Conservation (phyloP, 1,140 invertebrate genomes). For the Drosophila sulfurigaster region DNA sequence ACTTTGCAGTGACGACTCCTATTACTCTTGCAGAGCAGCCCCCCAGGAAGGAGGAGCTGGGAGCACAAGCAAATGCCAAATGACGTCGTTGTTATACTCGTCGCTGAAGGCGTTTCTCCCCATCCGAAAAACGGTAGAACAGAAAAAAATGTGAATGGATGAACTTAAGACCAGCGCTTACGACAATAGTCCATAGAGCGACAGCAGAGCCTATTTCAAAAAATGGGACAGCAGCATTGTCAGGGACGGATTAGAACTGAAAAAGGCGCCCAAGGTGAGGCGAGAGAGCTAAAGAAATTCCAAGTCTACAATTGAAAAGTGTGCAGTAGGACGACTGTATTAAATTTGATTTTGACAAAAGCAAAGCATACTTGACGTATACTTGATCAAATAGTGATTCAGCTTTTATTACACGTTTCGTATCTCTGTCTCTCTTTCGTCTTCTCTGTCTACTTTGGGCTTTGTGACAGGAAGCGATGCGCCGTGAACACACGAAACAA, state of each 20-base stretch:
- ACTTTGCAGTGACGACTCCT: conserved; percentile 80
- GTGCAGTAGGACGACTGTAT: background rate
- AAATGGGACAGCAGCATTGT: background rate
- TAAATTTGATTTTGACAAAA: background rate
- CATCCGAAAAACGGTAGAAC: background rate
- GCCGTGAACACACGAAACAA: conserved; percentile 7
- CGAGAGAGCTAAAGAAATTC: background rate
- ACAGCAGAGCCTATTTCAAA: conserved; percentile 16
- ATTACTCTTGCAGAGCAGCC: conserved; percentile 66
- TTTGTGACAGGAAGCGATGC: conserved; percentile 8
- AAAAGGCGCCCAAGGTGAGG: background rate
- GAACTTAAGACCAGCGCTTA: conserved; percentile 20
- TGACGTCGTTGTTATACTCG: conserved; percentile 36
- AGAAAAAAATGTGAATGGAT: conserved; percentile 5
- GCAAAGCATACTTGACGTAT: background rate
- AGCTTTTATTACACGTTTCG: background rate
- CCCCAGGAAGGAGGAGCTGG: conserved; percentile 1
- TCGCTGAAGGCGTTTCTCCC: conserved; percentile 32
- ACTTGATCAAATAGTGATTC: background rate
- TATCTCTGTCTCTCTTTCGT: background rate
- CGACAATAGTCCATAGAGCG: conserved; percentile 5
- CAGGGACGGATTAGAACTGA: conserved; percentile 11
- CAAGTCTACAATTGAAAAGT: background rate
- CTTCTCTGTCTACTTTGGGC: no score
- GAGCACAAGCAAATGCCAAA: conserved; percentile 20